Base-by-base conservation (phyloP, 2,113 vertebrate species). In the Xiphophorus couchianus region DNA sequence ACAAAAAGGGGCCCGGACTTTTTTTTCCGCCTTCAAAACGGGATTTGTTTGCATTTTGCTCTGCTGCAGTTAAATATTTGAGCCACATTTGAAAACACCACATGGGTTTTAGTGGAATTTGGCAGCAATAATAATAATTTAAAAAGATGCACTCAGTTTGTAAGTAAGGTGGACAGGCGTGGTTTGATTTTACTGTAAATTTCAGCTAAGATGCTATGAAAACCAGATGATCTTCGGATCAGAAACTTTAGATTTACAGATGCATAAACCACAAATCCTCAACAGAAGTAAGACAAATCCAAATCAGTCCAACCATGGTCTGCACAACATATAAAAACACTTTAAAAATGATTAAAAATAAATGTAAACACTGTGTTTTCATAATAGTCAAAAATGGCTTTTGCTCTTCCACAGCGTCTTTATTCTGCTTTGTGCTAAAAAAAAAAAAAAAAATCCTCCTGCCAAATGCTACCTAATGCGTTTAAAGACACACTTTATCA, bases 381-480 rank as follows among this genome's bases (percentile, higher is more conserved):
- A n/a, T 48, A 48, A 48, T 48, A 48, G 17, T 48, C 1, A 17
- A 19, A 48, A 48, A n/a, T n/a, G 51, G 25, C 9, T 58, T 58
- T 10, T 25, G 1, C n/a, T 10, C 25, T 58, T 58, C 51, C 25
- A 10, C 25, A n/a, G 19, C 2, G 6, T 54, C 7, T 54, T 54
- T 54, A 25, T 22, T 54, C 51, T 22, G 17, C 51, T 58, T 54
- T 58, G 17, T 19, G 6, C 15, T 37, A 37, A 37, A 37, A 37
- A 11, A 11, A 37, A 37, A 35, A 8, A 9, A 17, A 15, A 44
- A 44, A 48, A 58, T 58, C 51, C n/a, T 30, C 61, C 42, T 29
- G 17, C n/a, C 51, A 70, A 79, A 78, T 76, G 79, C 67, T 69
- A 39, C 12, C 48, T 14, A 3, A 58, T 42, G 64, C 66, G 60